Evolutionary conservation across 2,113 vertebrate genomes (phyloP), one percentile per base, ranked within the genome.

Genomic region (Condylura cristata): DNA sequence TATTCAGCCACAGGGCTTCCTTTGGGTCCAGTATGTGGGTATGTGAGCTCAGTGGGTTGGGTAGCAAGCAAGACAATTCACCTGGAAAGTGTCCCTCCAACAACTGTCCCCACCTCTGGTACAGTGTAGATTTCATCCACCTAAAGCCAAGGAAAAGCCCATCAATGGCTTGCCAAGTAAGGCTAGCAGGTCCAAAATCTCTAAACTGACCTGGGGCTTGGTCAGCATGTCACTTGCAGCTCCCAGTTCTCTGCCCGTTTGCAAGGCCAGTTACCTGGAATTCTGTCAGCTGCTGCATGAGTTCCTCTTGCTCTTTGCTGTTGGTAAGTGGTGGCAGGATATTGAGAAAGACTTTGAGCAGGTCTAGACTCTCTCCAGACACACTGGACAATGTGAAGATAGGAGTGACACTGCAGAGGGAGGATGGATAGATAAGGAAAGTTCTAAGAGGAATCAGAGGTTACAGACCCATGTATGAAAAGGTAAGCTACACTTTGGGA

Each of bases 121-220:
- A 99, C 99, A 0, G 99, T 99, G 96, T 99, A 99, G 98, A 99
- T 99, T 98, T 99, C 99, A 98, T 99, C 99, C 39, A 99, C 99
- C 99, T 99, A 97, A 96, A 88, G 91, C 85, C 80, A 97, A 97
- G 97, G 92, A 97, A 93, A 53, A 87, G 89, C n/a, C 56, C 61
- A 63, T 98, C 94, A 98, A 44, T 89, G 51, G 78, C 44, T 72
- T 32, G 44, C 37, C 28, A 11, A 44, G 28, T 37, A 84, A 41
- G 53, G 81, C 39, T 60, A 0, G 93, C 26, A 88, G n/a, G 20
- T 41, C 84, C 37, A 80, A 26, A 86, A 12, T 61, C 44, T 87
- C 71, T 74, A 26, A 58, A 90, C 37, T 51, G 74, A 53, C 39
- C 58, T 8, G 11, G 32, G 75, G n/a, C 70, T 89, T 39, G 9